These are phyloP conservation scores for Macquaria australasica DNA, from an alignment of 2,113 vertebrate species.

Conservation along the genomic window DNA sequence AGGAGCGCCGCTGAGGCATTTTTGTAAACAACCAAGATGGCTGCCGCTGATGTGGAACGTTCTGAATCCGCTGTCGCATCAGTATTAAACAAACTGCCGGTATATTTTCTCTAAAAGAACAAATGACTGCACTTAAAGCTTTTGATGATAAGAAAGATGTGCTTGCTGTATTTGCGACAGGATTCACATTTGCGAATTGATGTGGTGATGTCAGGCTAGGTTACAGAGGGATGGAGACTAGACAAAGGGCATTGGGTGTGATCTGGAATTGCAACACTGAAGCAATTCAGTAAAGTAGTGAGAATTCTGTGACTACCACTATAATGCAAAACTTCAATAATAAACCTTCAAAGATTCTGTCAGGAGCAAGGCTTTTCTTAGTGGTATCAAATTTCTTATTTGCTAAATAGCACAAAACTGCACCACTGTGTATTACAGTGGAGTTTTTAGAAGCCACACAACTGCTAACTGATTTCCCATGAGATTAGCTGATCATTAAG, in stretches of 20 bases:
- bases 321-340: background rate
- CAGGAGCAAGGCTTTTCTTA: background rate
- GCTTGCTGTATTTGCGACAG: too few species aligned
- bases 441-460: conserved; percentile 18
- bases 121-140: too few species aligned
- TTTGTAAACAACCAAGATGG: too few species aligned
- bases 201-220: too few species aligned
- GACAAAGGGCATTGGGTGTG: background rate
- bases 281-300: background rate
- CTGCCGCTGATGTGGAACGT: too few species aligned
- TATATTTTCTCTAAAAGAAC: too few species aligned
- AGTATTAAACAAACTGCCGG: too few species aligned
- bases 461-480: conserved; percentile 34
- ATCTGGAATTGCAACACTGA: background rate
- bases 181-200: too few species aligned
- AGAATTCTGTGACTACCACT: background rate
- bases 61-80: too few species aligned
- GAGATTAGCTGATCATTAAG: conserved; percentile 55
- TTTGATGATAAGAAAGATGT: too few species aligned
- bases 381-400: conserved; percentile 1
- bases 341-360: background rate
- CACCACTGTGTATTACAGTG: background rate
- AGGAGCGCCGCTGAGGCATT: too few species aligned
- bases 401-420: conserved; percentile 8
- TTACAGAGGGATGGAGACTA: background rate